Evolutionary conservation across 2,888 invertebrate genomes (phyloP).

Genomic region (Onchidella celtica): DNA sequence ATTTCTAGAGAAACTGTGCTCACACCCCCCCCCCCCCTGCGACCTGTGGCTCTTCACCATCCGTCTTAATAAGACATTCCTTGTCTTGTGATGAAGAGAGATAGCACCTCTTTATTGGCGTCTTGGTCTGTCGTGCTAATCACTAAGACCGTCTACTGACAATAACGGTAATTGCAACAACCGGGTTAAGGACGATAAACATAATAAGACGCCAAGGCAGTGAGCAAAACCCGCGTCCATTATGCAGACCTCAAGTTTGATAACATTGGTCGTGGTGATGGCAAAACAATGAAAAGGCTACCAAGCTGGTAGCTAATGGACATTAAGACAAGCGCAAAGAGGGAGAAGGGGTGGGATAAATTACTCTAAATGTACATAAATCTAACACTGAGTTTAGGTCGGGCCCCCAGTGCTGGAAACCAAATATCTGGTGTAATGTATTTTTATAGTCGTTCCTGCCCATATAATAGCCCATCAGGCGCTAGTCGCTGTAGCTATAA

Average conservation of each 20-base stretch:
- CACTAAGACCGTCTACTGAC: not conserved
- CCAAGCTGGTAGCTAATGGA: slow-evolving; percentile 26
- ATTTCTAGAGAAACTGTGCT: no score
- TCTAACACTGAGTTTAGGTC: slow-evolving; percentile 17
- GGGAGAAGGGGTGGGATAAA: slow-evolving; percentile 3
- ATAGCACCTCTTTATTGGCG: no score
- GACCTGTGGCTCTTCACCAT: no score
- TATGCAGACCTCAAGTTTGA: not conserved
- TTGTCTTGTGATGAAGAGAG: no score
- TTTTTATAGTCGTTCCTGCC: slow-evolving; percentile 36
- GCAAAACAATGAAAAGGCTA: slow-evolving; percentile 36
- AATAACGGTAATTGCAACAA: slow-evolving; percentile 24
- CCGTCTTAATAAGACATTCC: no score
- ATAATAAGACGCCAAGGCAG: not conserved
- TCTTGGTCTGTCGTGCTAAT: no score
- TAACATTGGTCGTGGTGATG: not conserved
- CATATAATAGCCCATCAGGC: slow-evolving; percentile 39
- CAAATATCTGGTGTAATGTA: slow-evolving; percentile 42
- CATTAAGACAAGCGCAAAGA: slow-evolving; percentile 28
- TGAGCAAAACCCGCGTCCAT: not conserved
- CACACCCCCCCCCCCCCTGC: no score
- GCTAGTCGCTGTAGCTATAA: slow-evolving; percentile 7
- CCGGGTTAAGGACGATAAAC: slow-evolving; percentile 26
- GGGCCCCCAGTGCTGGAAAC: slow-evolving; percentile 22
- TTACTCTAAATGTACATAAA: slow-evolving; percentile 42